A percentile compares a stretch with the other conserved stretches of the same genome.
Conservation (phyloP, 2,113 vertebrate genomes). For the Pomatorhinus ruficollis region DNA sequence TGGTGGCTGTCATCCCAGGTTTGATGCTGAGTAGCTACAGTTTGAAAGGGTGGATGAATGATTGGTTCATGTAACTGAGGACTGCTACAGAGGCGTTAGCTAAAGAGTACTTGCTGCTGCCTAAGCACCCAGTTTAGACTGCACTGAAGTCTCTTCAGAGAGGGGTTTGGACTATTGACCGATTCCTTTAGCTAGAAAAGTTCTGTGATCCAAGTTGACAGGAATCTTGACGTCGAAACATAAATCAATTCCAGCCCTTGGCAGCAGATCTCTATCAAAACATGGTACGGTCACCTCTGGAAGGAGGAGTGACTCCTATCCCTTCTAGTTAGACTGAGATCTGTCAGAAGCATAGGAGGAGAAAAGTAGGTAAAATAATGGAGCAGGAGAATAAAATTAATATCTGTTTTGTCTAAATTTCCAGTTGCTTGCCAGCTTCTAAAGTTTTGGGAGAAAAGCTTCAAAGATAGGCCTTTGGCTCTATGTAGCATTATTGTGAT, state of each 20-base stretch:
- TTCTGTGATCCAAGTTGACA: background rate
- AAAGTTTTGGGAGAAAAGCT: background rate
- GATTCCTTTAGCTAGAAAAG: background rate
- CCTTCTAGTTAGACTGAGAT: background rate
- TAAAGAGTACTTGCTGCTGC: background rate
- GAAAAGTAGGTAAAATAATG: background rate
- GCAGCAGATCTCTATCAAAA: background rate
- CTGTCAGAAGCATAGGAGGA: background rate
- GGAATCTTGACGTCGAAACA: background rate
- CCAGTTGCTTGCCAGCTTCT: background rate
- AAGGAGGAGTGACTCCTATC: background rate
- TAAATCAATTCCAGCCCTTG: background rate
- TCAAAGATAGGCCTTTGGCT: background rate
- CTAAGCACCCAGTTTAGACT: background rate
- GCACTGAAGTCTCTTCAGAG: background rate
- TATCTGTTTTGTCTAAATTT: background rate
- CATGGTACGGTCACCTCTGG: background rate
- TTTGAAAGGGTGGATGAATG: background rate
- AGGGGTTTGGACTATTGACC: background rate
- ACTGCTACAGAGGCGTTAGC: background rate
- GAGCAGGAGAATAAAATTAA: background rate
- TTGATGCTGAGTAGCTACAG: background rate
- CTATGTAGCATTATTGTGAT: background rate
- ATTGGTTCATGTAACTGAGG: conserved; percentile 3
- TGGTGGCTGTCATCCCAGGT: conserved; percentile 9